Percentiles rank a stretch among this genome's conserved stretches.
Conservation (phyloP, 2,888 invertebrate species). For the Metalampra italica region DNA sequence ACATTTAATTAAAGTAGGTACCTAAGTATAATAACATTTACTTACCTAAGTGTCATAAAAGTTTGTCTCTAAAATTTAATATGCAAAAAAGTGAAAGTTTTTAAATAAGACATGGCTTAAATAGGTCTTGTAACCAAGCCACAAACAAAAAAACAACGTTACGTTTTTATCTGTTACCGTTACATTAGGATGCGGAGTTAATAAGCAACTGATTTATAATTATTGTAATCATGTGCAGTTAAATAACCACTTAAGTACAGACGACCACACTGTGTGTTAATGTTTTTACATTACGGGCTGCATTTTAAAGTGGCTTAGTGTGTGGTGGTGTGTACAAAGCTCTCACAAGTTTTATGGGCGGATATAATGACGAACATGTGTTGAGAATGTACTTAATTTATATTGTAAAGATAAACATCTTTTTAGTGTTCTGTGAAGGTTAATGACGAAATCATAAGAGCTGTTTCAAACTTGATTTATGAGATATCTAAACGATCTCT, state of each 20-base stretch:
- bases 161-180: too few species aligned
- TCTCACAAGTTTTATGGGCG: not conserved
- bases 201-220: slow-evolving; percentile 2
- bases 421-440: not conserved
- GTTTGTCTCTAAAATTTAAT: too few species aligned
- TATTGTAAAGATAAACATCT: not conserved
- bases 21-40: too few species aligned
- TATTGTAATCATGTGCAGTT: not conserved
- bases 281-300: not conserved
- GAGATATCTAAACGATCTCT: too few species aligned
- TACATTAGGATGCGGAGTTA: not conserved
- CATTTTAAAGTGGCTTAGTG: not conserved
- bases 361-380: slow-evolving; percentile 3
- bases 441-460: not conserved
- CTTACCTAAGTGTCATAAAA: too few species aligned
- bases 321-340: not conserved
- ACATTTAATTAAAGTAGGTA: too few species aligned
- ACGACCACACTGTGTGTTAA: not conserved
- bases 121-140: too few species aligned
- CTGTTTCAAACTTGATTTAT: not conserved
- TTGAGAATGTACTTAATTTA: not conserved
- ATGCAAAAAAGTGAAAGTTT: too few species aligned
- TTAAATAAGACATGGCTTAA: too few species aligned
- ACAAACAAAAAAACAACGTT: too few species aligned
- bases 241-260: not conserved